Evolutionary conservation across 2,113 vertebrate species (phyloP).

Genomic region (Eubucco bourcierii): DNA sequence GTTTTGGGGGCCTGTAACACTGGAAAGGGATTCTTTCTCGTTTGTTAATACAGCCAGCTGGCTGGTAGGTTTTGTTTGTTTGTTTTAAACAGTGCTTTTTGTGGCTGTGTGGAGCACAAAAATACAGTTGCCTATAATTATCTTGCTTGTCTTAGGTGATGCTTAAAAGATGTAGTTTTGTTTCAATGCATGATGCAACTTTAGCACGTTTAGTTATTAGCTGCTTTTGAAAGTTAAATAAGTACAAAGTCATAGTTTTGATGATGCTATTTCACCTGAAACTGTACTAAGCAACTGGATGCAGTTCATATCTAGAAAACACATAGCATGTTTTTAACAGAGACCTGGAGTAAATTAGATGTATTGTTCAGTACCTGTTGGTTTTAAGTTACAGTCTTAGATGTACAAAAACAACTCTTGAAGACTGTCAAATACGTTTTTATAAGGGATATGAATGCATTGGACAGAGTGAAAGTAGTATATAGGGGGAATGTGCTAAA

Average conservation of each 20-base stretch:
- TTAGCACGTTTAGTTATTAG: not conserved
- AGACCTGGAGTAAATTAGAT: not conserved
- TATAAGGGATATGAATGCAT: not conserved
- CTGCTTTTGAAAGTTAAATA: not conserved
- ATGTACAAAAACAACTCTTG: not conserved
- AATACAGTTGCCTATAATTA: not conserved
- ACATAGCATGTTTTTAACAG: not conserved
- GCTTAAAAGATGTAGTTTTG: not conserved
- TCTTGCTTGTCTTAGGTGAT: not conserved
- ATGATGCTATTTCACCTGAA: not conserved
- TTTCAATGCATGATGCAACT: not conserved
- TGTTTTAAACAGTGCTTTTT: not conserved
- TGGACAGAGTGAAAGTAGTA: not conserved
- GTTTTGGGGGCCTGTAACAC: not conserved
- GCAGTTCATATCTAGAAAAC: not conserved
- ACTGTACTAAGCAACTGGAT: not conserved
- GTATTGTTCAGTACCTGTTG: not conserved
- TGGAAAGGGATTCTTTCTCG: not conserved
- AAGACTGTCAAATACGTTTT: not conserved
- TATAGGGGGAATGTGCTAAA: not conserved
- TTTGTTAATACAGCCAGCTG: not conserved
- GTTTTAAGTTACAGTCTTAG: not conserved
- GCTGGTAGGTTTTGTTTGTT: not conserved
- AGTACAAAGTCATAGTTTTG: not conserved
- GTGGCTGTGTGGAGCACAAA: not conserved